phyloP scores from a whole-genome alignment of 2,113 vertebrate species.

The Casuarius casuarius region DNA sequence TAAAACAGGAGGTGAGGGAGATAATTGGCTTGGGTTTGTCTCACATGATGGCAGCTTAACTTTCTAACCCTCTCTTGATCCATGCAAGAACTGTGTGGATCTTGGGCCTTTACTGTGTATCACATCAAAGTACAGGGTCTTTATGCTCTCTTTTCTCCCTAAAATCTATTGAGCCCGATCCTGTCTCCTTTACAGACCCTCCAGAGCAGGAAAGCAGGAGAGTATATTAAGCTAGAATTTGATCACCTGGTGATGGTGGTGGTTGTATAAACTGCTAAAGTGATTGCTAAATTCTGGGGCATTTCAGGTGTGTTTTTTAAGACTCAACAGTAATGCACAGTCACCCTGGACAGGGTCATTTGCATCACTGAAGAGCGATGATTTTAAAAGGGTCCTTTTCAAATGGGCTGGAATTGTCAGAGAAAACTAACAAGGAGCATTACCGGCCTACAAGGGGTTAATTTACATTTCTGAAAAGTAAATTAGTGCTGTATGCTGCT shows the following conservation, averaged over 20 bases:
- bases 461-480: not conserved
- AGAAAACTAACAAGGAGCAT: not conserved
- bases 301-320: rapidly evolving
- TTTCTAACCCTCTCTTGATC: not conserved
- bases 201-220: not conserved
- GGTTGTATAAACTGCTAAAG: not conserved
- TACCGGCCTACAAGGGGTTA: not conserved
- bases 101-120: not conserved
- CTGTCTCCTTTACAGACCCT: not conserved
- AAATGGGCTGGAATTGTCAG: not conserved
- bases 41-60: not conserved
- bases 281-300: rapidly evolving
- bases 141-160: not conserved
- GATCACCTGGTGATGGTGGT: not conserved
- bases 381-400: not conserved
- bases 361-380: not conserved
- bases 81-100: rapidly evolving
- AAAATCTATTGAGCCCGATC: not conserved
- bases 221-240: not conserved
- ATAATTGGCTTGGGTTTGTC: not conserved
- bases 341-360: not conserved
- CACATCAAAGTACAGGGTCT: not conserved
- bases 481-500: not conserved
- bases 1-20: not conserved
- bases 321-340: not conserved